A percentile compares a stretch with the other conserved stretches of the same genome.
Evolutionary conservation across 2,113 vertebrate species (phyloP).

Genomic region (Dicerorhinus sumatrensis): DNA sequence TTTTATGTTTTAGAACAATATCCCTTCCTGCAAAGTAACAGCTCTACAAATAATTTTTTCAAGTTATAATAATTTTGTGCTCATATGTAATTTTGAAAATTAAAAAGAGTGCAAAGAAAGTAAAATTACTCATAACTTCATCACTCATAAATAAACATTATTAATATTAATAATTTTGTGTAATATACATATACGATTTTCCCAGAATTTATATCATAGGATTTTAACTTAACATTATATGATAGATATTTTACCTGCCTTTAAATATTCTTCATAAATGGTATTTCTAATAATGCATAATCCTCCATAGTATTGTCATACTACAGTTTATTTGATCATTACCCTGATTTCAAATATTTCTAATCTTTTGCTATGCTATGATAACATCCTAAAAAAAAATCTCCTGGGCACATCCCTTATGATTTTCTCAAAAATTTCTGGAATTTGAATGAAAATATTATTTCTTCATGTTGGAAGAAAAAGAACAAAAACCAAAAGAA

Average conservation of each 20-base stretch:
- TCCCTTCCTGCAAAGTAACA: not conserved
- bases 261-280: not conserved
- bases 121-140: not conserved
- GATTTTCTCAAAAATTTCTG: conserved; percentile 3
- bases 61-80: not conserved
- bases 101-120: not conserved
- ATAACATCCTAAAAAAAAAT: not conserved
- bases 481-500: not conserved
- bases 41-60: not conserved
- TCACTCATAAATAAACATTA: not conserved
- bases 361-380: not conserved
- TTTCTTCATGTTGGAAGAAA: not conserved
- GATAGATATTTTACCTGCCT: not conserved
- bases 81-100: conserved; percentile 1
- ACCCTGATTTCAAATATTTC: not conserved
- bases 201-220: not conserved
- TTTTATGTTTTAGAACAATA: conserved; percentile 7
- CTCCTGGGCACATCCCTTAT: not conserved
- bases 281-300: not conserved
- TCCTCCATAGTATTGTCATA: not conserved
- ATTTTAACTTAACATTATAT: not conserved
- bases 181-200: not conserved
- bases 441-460: not conserved
- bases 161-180: not conserved
- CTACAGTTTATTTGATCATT: not conserved